A percentile compares a stretch with the other conserved stretches of the same genome.
Evolutionary conservation across 2,113 vertebrate species (phyloP).

Genomic region (Lamprotornis superbus): DNA sequence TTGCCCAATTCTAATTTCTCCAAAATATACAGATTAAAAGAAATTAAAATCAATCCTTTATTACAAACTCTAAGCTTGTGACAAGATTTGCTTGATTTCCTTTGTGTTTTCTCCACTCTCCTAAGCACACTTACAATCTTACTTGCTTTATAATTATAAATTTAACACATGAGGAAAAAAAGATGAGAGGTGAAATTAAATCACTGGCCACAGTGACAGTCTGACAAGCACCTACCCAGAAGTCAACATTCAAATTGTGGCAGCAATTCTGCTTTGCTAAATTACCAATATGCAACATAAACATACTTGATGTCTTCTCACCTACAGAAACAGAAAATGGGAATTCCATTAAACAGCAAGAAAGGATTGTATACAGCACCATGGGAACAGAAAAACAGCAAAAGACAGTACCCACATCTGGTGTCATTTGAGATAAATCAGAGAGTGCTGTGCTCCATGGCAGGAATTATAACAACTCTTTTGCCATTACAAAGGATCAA

Average conservation of each 20-base stretch:
- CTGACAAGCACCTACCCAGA: not conserved
- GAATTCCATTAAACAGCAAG: not conserved
- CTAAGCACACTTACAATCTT: not conserved
- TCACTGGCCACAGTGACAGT: not conserved
- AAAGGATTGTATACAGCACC: not conserved
- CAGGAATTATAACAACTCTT: conserved; percentile 6
- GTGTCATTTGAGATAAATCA: not conserved
- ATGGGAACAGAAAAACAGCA: not conserved
- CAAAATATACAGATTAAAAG: not conserved
- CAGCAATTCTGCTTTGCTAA: not conserved
- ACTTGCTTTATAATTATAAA: not conserved
- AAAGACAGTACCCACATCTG: not conserved
- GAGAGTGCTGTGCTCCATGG: not conserved
- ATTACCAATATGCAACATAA: not conserved
- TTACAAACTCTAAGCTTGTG: not conserved
- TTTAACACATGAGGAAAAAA: not conserved
- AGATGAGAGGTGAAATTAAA: not conserved
- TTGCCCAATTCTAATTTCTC: not conserved
- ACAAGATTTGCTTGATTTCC: not conserved
- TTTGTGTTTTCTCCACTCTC: not conserved
- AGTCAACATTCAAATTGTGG: not conserved
- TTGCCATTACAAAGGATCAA: not conserved
- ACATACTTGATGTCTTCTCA: not conserved
- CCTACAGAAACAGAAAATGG: not conserved
- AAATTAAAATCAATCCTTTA: not conserved